Evolutionary conservation across 2,797 vertebrate species (phyloP), one percentile per base, ranked within the genome.

Genomic region (Sebastes hopkinsi): DNA sequence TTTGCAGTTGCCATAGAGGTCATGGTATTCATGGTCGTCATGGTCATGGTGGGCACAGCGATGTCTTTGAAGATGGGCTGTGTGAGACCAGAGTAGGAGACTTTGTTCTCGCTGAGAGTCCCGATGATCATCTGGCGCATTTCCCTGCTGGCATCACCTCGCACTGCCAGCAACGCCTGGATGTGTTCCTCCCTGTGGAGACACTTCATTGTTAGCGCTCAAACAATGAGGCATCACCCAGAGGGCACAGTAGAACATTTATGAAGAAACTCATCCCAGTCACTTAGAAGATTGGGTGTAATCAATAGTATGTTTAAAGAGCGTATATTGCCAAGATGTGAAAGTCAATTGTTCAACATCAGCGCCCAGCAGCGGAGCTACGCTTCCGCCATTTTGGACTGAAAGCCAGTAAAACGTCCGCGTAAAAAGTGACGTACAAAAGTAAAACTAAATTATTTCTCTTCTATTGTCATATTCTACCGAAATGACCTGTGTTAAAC

Each of bases 91-190:
- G 93, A 93, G 0, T 94, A 90, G 10, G 96, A 93, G 0, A 96
- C 92, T 76, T 97, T 97, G 84, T 92, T 96, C 94, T 99, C 97
- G 42, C 97, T 97, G 84, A 99, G 95, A 0, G 97, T 98, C 83
- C 99, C 98, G 2, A 99, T 97, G 90, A 99, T 99, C 75, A 96
- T 99, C 91, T 99, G 98, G 23, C 97, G 97, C 97, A 98, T 98
- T 29, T 99, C 99, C 42, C 97, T 96, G 93, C 96, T 98, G 91
- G 97, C 96, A 4, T 99, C 99, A 0, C 99, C 99, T 0, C 98
- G 96, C 75, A 99, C 94, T 0, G 97, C 96, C 82, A 99, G 90
- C 92, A 99, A 83, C 0, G 98, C 97, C 46, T 97, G 92, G 23
- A 99, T 97, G 85, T 99, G 99, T 54, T 99, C 98, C 74, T 99